Percentiles rank a stretch among this genome's conserved stretches.
Evolutionary conservation across 2,888 invertebrate species (phyloP).

Genomic region (Rhimphoctona megacephalus): DNA sequence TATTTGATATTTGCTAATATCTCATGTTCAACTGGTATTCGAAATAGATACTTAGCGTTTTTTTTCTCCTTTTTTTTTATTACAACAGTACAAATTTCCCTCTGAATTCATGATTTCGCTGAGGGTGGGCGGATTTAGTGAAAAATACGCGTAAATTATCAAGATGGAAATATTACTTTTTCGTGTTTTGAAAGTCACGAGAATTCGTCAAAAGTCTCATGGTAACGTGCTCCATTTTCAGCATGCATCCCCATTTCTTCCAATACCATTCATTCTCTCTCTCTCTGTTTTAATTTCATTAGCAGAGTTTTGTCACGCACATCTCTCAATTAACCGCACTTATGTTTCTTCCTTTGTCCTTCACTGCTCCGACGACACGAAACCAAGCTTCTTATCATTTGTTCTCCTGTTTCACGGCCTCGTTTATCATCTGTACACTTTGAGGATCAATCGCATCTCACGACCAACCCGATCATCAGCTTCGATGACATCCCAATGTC

Average conservation of each 20-base stretch:
- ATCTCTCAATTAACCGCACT: not conserved
- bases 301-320: not conserved
- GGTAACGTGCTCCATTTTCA: constrained; percentile 37
- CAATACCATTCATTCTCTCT: not conserved
- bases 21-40: constrained; percentile 31
- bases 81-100: constrained; percentile 38
- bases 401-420: not conserved
- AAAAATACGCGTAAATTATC: constrained; percentile 23
- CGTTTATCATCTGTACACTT: constrained; percentile 34
- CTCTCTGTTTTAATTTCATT: not conserved
- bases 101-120: constrained; percentile 54
- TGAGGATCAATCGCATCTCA: not conserved
- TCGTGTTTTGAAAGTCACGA: constrained; percentile 24
- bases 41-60: constrained; percentile 27
- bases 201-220: constrained; percentile 49
- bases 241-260: too few species aligned
- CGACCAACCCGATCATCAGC: constrained; percentile 20
- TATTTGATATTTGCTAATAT: constrained; percentile 58
- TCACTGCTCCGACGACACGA: constrained; percentile 1
- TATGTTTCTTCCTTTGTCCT: not conserved
- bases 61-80: constrained; percentile 6
- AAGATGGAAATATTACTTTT: constrained; percentile 11
- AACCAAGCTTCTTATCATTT: not conserved
- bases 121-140: constrained; percentile 1
- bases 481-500: constrained; percentile 32